Evolutionary conservation across 2,113 vertebrate genomes (phyloP), one percentile per base, ranked within the genome.

Genomic region (Isichthys henryi): DNA sequence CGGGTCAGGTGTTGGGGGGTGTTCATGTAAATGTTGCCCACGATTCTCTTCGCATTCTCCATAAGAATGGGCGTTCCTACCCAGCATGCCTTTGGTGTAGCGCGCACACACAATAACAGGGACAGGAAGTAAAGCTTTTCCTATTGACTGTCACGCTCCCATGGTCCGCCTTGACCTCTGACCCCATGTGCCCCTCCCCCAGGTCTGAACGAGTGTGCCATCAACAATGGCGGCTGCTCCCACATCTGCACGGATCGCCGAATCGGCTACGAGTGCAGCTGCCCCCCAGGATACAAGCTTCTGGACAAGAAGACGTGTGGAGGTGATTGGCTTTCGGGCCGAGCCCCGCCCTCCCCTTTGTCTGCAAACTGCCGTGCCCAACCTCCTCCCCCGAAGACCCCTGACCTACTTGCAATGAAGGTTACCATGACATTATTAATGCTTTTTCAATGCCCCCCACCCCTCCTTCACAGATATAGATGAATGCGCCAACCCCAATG

Each of bases 221-320:
- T 95, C 90, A 99, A 99, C 95, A 99, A 99, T 3, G 98, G 98
- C 0, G 98, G 98, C 90, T 99, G 98, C 93, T 99, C 98, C 15
- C 98, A 99, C 91, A 96, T 98, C 94, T 99, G 98, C 94, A 96
- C 95, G 82, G 98, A 99, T 91, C 95, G 96, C 92, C 98, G 96
- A 90, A 97, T 99, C 0, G 97, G 98, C 90, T 98, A 97, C 8
- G 97, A 98, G 93, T 99, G 98, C 48, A 96, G 98, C 80, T 99
- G 98, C 94, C 98, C 98, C 0, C 89, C 95, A 0, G 98, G 98
- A 52, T 99, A 98, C 95, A 97, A 95, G 95, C 97, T 99, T 46
- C 94, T 99, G 93, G 98, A 99, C 95, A 97, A 97, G 93, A 98
- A 98, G 96, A 99, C 98, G 1, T 99, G 98, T 90, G 98, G 97